phyloP scores from a whole-genome alignment of 2,888 invertebrate species.

The Brachypalpus laphriformis region DNA sequence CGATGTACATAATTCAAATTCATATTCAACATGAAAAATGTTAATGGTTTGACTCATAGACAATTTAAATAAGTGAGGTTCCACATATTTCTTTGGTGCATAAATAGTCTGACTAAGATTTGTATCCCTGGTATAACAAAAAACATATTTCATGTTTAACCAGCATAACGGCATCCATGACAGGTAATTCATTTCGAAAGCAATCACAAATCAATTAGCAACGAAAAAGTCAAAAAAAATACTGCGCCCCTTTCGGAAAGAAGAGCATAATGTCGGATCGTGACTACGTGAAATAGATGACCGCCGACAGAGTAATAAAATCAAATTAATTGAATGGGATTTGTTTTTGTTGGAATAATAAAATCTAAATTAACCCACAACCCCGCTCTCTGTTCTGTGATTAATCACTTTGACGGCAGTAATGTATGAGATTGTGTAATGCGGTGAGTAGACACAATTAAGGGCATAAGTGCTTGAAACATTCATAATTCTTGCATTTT shows the following conservation, averaged over 20 bases:
- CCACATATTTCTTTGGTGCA: not conserved
- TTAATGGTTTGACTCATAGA: not conserved
- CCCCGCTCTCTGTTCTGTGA: not conserved
- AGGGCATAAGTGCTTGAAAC: not conserved
- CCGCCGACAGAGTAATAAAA: conserved; percentile 29
- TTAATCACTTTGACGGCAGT: not conserved
- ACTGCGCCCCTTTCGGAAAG: not conserved
- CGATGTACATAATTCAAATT: not conserved
- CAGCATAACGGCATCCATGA: conserved; percentile 26
- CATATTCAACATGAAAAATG: not conserved
- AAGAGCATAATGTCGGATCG: conserved; percentile 4
- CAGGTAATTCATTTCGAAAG: conserved; percentile 30
- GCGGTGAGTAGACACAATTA: not conserved
- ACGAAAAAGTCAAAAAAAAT: not conserved
- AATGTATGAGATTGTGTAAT: not conserved
- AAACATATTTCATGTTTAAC: conserved; percentile 29
- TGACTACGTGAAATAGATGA: conserved; percentile 22
- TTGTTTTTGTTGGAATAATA: conserved; percentile 33
- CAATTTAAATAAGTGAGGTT: not conserved
- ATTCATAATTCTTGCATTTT: too few relatives aligned
- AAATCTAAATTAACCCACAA: conserved; percentile 25
- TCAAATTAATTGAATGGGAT: conserved; percentile 41
- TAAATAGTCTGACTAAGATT: not conserved
- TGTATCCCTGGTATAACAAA: not conserved
- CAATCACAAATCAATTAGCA: conserved; percentile 51